Evolutionary conservation across 2,888 invertebrate genomes (phyloP).

Genomic region (Coleophora flavipennella): DNA sequence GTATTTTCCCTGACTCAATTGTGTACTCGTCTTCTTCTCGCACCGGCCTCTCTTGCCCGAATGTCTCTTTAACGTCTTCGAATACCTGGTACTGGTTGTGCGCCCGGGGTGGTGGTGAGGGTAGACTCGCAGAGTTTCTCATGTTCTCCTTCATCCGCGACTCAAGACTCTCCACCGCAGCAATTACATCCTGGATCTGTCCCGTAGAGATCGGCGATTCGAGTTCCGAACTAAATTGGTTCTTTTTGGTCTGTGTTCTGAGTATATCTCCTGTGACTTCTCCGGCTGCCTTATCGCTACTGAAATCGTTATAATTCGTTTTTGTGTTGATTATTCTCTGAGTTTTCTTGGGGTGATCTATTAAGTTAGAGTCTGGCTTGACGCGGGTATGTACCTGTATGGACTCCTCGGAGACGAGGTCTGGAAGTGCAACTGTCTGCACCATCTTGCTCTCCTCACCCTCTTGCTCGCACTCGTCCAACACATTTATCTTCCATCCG

Average conservation of each 20-base stretch:
- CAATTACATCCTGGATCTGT: constrained; percentile 60
- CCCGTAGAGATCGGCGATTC: constrained; percentile 57
- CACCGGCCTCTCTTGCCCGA: constrained; percentile 44
- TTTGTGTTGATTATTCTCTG: constrained; percentile 65
- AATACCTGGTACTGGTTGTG: constrained; percentile 45
- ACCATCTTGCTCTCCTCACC: constrained; percentile 69
- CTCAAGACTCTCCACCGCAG: constrained; percentile 57
- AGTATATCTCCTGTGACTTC: constrained; percentile 44
- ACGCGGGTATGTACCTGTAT: constrained; percentile 77
- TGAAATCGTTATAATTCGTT: constrained; percentile 66
- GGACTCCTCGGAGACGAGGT: constrained; percentile 66
- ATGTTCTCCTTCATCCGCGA: constrained; percentile 43
- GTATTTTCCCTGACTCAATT: constrained; percentile 38
- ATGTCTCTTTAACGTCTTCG: constrained; percentile 45
- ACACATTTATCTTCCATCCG: constrained; percentile 95
- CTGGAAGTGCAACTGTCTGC: constrained; percentile 42
- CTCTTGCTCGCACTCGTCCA: constrained; percentile 74
- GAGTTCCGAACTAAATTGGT: constrained; percentile 45
- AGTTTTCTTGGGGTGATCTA: constrained; percentile 52
- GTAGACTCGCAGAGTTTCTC: constrained; percentile 27
- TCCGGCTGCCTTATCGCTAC: constrained; percentile 44
- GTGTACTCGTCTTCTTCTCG: constrained; percentile 52
- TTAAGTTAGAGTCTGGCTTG: constrained; percentile 73
- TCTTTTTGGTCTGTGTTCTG: constrained; percentile 24
- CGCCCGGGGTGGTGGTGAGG: background rate